phyloP scores from a whole-genome alignment of 37 sponge, comb jelly and placozoan species.

The Mnemiopsis leidyi region DNA sequence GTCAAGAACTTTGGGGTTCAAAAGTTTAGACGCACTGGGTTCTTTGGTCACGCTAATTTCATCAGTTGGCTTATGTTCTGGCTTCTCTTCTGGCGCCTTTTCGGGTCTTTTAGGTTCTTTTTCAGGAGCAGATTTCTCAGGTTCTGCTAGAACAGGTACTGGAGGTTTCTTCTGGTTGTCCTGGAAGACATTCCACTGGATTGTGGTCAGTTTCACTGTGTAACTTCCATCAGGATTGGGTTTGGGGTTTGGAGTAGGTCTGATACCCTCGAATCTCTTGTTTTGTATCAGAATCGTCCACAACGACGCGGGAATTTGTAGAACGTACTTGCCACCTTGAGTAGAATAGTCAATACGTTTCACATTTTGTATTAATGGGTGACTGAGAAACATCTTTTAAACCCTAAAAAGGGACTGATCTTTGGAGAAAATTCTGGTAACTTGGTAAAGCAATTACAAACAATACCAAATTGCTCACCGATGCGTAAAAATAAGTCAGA shows the following conservation, averaged over 20 bases:
- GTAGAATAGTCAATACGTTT: too few species aligned
- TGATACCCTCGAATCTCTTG: conserved; percentile 15
- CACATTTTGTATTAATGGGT: too few species aligned
- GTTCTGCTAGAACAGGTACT: background rate
- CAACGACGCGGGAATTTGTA: background rate
- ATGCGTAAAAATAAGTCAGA: too few species aligned
- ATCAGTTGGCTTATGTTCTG: background rate
- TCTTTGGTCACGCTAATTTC: background rate
- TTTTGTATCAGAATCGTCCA: background rate
- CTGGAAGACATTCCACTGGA: conserved; percentile 29
- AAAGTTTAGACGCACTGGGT: background rate
- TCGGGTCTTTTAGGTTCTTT: background rate
- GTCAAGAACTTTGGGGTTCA: too few species aligned
- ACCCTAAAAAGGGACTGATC: too few species aligned
- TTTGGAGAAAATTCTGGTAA: too few species aligned
- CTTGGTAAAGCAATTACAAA: too few species aligned
- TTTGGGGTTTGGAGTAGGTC: background rate
- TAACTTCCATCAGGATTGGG: conserved; percentile 33
- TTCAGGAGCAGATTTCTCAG: too few species aligned
- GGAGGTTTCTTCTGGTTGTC: conserved; percentile 58
- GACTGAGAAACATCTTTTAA: too few species aligned
- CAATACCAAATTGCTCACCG: too few species aligned
- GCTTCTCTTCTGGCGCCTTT: background rate
- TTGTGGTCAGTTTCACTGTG: conserved; percentile 31
- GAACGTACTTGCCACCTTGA: conserved; percentile 20